phyloP scores from a whole-genome alignment of 2,797 vertebrate species.

The Neoniphon sammara region DNA sequence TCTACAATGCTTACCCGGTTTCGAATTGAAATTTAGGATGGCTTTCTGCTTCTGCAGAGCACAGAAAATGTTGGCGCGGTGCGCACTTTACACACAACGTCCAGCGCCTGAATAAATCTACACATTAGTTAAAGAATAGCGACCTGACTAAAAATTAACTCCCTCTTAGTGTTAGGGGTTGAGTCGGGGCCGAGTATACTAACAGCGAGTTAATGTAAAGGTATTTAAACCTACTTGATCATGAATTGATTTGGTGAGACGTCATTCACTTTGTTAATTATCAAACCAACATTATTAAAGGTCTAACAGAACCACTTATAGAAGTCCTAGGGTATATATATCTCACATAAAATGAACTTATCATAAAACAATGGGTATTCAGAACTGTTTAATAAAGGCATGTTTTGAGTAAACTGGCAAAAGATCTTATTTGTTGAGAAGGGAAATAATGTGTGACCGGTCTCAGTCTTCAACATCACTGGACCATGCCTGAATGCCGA shows the following conservation, averaged over 20 bases:
- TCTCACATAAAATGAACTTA: background rate
- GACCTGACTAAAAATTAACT: slow-evolving; percentile 49
- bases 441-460: background rate
- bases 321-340: too few species aligned
- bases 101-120: slow-evolving; percentile 1
- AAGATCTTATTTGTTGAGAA: background rate
- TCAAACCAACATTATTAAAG: background rate
- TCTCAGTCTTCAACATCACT: background rate
- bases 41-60: slow-evolving; percentile 40
- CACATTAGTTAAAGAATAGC: slow-evolving; percentile 27
- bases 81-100: slow-evolving; percentile 9
- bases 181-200: background rate
- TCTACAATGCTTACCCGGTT: background rate
- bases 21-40: background rate
- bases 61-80: background rate
- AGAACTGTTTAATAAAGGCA: too few species aligned
- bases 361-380: too few species aligned
- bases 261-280: slow-evolving; percentile 17
- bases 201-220: slow-evolving; percentile 25
- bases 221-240: slow-evolving; percentile 16
- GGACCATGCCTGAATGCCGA: background rate
- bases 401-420: too few species aligned
- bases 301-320: background rate
- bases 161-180: slow-evolving; percentile 14
- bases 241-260: slow-evolving; percentile 10